These are phyloP conservation scores for Huso huso DNA, from an alignment of 2,797 vertebrate genomes.

Conservation along the genomic window DNA sequence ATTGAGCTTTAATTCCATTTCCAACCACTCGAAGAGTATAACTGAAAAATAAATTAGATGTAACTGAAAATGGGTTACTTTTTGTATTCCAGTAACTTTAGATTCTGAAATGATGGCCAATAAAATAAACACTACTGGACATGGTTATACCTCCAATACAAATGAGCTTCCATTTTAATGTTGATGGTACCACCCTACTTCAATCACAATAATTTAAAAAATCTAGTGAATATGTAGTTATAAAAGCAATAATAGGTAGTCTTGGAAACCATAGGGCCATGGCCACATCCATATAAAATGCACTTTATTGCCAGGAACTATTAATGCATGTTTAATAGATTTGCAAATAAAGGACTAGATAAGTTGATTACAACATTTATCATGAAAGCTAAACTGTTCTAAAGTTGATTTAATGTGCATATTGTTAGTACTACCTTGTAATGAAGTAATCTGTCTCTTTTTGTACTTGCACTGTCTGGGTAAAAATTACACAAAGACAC, in stretches of 20 bases:
- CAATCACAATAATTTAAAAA: too few relatives aligned
- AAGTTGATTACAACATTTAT: too few relatives aligned
- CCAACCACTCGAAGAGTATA: constrained; percentile 47
- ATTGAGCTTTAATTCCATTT: constrained; percentile 52
- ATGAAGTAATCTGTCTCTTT: constrained; percentile 13
- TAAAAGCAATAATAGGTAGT: too few relatives aligned
- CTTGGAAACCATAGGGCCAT: too few relatives aligned
- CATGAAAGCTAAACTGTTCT: constrained; percentile 4
- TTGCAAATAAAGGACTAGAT: too few relatives aligned
- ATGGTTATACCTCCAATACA: too few relatives aligned
- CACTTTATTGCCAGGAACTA: too few relatives aligned
- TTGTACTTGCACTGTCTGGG: not conserved
- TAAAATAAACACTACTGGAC: not conserved
- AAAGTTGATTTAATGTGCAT: not conserved
- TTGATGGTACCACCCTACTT: too few relatives aligned
- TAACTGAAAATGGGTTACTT: not conserved
- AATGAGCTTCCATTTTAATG: too few relatives aligned
- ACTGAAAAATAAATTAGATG: constrained; percentile 30
- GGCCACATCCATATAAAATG: too few relatives aligned
- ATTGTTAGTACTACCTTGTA: not conserved
- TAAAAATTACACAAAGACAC: constrained; percentile 4
- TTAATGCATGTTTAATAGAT: too few relatives aligned
- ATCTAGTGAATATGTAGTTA: too few relatives aligned
- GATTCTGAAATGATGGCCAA: constrained; percentile 23
- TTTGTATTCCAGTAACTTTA: not conserved